Evolutionary conservation across 2,113 vertebrate genomes (phyloP).

Genomic region (Percopsis transmontana): DNA sequence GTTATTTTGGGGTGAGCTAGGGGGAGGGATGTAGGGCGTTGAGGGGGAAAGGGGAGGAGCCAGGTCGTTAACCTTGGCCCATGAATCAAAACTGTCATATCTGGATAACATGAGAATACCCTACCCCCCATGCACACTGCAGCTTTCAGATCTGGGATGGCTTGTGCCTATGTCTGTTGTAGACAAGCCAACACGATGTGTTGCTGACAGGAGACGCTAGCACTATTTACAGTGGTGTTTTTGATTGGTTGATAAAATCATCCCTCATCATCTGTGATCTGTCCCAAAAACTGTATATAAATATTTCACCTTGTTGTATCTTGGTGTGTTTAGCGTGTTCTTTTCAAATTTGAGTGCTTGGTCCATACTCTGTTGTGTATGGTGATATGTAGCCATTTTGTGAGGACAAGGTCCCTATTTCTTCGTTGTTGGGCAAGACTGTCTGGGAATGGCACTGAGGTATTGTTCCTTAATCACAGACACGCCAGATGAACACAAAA

Average conservation of each 20-base stretch:
- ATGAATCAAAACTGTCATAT: slow-evolving; percentile 41
- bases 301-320: too few species aligned
- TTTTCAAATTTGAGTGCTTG: too few species aligned
- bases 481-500: slow-evolving; percentile 22
- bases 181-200: not conserved
- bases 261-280: not conserved
- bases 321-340: not conserved
- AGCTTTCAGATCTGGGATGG: slow-evolving; percentile 6
- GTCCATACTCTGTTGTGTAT: too few species aligned
- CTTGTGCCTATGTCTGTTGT: not conserved
- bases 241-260: not conserved
- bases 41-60: slow-evolving; percentile 16
- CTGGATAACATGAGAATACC: slow-evolving; percentile 39
- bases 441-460: slow-evolving; percentile 28
- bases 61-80: slow-evolving; percentile 26
- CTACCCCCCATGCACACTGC: slow-evolving; percentile 25
- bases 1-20: too few species aligned
- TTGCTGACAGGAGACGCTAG: not conserved
- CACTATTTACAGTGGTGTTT: not conserved
- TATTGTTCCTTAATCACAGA: slow-evolving; percentile 23
- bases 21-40: not conserved
- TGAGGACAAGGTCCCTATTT: not conserved
- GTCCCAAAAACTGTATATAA: not conserved
- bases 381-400: too few species aligned
- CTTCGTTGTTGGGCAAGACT: not conserved